Conservation (phyloP, 2,888 invertebrate genomes). For the Suillia variegata region DNA sequence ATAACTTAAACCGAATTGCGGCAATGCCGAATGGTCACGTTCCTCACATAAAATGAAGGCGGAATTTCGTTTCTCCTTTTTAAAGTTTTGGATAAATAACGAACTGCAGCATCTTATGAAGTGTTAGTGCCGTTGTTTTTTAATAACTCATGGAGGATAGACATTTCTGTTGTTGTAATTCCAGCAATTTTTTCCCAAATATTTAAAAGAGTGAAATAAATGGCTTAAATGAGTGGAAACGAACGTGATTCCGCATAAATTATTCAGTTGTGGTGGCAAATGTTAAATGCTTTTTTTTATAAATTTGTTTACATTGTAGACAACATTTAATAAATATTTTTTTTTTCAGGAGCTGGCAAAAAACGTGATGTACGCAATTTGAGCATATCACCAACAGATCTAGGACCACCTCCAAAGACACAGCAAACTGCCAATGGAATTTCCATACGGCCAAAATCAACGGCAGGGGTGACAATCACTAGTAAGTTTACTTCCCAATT, state of each 20-base stretch:
- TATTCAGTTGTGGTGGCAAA: not conserved
- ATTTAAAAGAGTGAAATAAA: not conserved
- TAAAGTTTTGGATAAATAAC: too few relatives aligned
- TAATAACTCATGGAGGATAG: not conserved
- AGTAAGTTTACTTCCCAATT: too few relatives aligned
- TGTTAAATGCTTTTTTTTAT: not conserved
- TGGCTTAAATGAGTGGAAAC: not conserved
- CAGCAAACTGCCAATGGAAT: constrained; percentile 58
- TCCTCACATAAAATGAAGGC: constrained; percentile 19
- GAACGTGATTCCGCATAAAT: constrained; percentile 46
- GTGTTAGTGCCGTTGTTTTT: not conserved
- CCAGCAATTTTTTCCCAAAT: not conserved
- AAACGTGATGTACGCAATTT: constrained; percentile 62
- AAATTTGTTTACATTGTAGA: too few relatives aligned
- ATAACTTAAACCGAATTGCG: not conserved
- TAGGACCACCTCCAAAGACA: constrained; percentile 61
- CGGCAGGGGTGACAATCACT: constrained; percentile 46
- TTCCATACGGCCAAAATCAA: constrained; percentile 51
- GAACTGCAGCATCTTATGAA: constrained; percentile 5
- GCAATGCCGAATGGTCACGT: constrained; percentile 19
- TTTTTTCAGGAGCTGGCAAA: constrained; percentile 58
- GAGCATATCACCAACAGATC: constrained; percentile 61
- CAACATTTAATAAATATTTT: not conserved
- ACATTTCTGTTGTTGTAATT: too few relatives aligned
- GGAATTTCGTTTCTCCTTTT: too few relatives aligned